Evolutionary conservation across 2,113 vertebrate genomes (phyloP), one percentile per base, ranked within the genome.

Genomic region (Lichenostomus cassidix): DNA sequence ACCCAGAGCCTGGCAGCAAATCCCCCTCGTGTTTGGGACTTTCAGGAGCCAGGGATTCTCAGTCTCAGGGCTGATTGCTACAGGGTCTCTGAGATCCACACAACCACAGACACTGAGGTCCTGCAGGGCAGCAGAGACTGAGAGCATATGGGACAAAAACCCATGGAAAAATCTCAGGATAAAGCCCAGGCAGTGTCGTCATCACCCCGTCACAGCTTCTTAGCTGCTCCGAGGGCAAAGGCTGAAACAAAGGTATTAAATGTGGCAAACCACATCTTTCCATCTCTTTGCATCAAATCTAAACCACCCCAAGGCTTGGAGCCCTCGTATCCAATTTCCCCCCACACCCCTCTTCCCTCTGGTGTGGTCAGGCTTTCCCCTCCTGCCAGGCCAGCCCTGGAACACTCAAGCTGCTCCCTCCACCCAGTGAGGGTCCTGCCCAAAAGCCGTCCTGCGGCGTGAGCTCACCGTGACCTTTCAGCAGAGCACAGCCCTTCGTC

Each of bases 401-500:
- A 94, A 85, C 56, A 33, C 62, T 91, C 74, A 71, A 77, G 76
- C 91, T 94, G 69, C 87, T 93, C 86, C 86, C 94, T 98, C 95
- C 92, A 94, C 87, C 95, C 85, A 86, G 90, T 15, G n/a, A 94
- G 70, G 92, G 87, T 63, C 73, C 60, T 94, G 89, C 94, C 92
- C 86, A 97, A 95, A 96, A 83, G 20, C 84, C 50, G 23, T 94
- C 71, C 92, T 87, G 41, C 3, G 56, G 77, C 5, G 69, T 86
- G 95, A 96, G 81, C 90, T 97, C 89, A 96, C 75, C 44, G 4
- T 92, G 90, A 82, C 93, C 95, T 96, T 95, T 91, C 91, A 78
- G 94, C 63, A 69, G 39, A 78, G 85, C 67, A 75, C 86, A 95
- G 87, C 78, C 56, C 75, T 92, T 65, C 3, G 9, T 83, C 89